Evolutionary conservation across 2,888 invertebrate genomes (phyloP), one percentile per base, ranked within the genome.

Genomic region (Conus canariensis): DNA sequence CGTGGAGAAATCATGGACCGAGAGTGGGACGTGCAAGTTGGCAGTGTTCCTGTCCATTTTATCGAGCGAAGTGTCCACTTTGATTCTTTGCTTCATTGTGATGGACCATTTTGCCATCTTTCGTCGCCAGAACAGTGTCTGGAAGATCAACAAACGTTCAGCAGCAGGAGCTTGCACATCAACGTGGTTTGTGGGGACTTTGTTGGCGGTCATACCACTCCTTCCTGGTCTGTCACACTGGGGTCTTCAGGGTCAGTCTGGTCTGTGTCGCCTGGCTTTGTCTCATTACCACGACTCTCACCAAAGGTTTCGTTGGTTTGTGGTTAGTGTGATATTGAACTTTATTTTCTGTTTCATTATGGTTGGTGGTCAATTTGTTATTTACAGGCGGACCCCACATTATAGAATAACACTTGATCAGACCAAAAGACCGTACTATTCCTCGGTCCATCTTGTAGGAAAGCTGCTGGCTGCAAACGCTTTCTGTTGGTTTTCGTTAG

Each of bases 221-320:
- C n/a, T 74, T 22, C 70, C 70, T n/a, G 70, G 70, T 6, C 22
- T 14, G 1, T 74, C 70, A 19, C 30, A 30, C 70, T 74, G 70
- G 70, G 70, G 70, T n/a, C 70, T 74, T 19, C n/a, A 74, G n/a
- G 70, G 70, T n/a, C 70, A 74, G 70, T 74, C 70, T 74, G 70
- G 70, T 74, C 70, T 74, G 70, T 74, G 70, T n/a, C 70, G 70
- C n/a, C 70, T 74, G 70, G 70, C n/a, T n/a, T 74, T n/a, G n/a
- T 74, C n/a, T n/a, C n/a, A 74, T 3, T 74, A n/a, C n/a, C 9
- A 7, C n/a, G 5, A 22, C 9, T 74, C 70, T 9, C 5, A 22
- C 9, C 70, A 74, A 22, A 74, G 5, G 0, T 74, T 74, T n/a
- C 22, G n/a, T 9, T 74, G 70, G 70, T n/a, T 74, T 74, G 9